Evolutionary conservation across 1,140 invertebrate species (phyloP).

Genomic region (Calephelis nemesis): DNA sequence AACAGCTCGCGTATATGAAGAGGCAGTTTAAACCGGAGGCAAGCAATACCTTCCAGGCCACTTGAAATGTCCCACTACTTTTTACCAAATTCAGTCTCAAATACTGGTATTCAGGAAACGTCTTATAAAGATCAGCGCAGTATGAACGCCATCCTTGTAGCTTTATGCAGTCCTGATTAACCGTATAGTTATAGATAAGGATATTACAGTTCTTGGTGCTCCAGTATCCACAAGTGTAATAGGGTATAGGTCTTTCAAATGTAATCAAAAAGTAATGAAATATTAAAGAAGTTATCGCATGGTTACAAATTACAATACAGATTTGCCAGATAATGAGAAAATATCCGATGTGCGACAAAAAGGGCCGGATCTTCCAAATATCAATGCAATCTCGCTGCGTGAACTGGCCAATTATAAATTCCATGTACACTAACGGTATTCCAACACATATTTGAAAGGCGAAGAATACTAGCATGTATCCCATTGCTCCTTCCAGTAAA

Average conservation of each 20-base stretch:
- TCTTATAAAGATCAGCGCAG: conserved; percentile 45
- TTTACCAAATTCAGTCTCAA: conserved; percentile 46
- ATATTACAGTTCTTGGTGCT: conserved; percentile 50
- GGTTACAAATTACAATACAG: conserved; percentile 47
- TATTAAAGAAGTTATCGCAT: conserved; percentile 42
- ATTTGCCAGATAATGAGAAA: conserved; percentile 49
- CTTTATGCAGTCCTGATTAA: conserved; percentile 56
- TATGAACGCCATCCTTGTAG: conserved; percentile 30
- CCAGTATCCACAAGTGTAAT: conserved; percentile 56
- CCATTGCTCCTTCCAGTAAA: conserved; percentile 40
- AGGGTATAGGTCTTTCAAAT: conserved; percentile 59
- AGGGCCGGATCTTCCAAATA: conserved; percentile 59
- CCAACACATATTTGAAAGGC: conserved; percentile 57
- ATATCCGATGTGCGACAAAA: conserved; percentile 56
- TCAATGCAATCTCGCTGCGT: conserved; percentile 82
- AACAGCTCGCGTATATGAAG: conserved; percentile 47
- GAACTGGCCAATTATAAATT: conserved; percentile 82
- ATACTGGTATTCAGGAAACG: conserved; percentile 65
- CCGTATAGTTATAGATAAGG: conserved; percentile 48
- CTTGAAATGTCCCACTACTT: conserved; percentile 20
- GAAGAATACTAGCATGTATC: conserved; percentile 37
- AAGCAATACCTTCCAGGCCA: conserved; percentile 55
- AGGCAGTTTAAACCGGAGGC: conserved; percentile 47
- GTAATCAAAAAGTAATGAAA: conserved; percentile 67
- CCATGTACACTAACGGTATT: conserved; percentile 83